A percentile compares a stretch with the other conserved stretches of the same genome.
Evolutionary conservation across 2,888 invertebrate species (phyloP).

Genomic region (Oxytorus armatus): DNA sequence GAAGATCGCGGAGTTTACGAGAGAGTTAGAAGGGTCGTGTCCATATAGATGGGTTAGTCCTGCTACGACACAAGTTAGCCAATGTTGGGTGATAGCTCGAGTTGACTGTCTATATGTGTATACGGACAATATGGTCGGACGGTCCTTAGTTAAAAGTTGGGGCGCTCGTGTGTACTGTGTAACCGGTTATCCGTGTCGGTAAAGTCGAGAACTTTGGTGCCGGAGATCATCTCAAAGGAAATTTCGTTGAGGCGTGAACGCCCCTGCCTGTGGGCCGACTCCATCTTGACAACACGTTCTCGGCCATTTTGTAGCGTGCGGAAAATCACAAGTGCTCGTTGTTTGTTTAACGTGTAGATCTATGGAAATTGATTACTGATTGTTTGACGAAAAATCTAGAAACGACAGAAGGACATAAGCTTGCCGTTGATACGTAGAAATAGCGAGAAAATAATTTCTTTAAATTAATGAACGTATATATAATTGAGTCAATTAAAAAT

Average conservation of each 20-base stretch:
- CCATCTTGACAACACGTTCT: too few species aligned
- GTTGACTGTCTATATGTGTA: conserved; percentile 38
- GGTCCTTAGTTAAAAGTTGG: conserved; percentile 49
- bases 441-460: too few species aligned
- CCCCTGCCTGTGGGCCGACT: too few species aligned
- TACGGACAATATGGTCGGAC: too few species aligned
- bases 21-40: neutral
- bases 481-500: too few species aligned
- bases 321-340: conserved; percentile 37
- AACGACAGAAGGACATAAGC: too few species aligned
- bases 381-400: conserved; percentile 13
- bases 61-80: conserved; percentile 20
- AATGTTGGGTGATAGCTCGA: conserved; percentile 19
- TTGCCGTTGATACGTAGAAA: too few species aligned
- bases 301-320: too few species aligned
- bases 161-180: conserved; percentile 40
- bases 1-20: conserved; percentile 45
- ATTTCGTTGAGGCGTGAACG: conserved; percentile 40
- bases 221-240: conserved; percentile 38
- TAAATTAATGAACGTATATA: too few species aligned
- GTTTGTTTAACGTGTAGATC: neutral
- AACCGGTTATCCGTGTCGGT: conserved; percentile 23
- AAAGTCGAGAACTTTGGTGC: conserved; percentile 49
- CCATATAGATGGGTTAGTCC: too few species aligned
- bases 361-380: conserved; percentile 37